Evolutionary conservation across 2,797 vertebrate species (phyloP), one percentile per base, ranked within the genome.

Genomic region (Parotocinclus haroldoi): DNA sequence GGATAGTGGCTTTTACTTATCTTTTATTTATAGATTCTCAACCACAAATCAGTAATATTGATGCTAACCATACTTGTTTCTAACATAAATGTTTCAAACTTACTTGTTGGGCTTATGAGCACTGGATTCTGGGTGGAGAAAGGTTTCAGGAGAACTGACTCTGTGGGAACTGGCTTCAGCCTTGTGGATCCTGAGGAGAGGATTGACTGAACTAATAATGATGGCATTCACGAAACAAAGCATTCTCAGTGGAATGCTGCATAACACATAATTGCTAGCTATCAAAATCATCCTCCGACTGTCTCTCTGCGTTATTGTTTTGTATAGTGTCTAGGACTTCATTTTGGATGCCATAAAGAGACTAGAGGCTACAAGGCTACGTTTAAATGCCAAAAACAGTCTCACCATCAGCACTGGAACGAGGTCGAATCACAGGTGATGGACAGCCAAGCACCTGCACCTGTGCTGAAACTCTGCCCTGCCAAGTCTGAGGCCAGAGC

Each of bases 401-500:
- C 54, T 61, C 62, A 81, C 40, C 73, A 86, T 82, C 71, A 59
- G 53, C 17, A 0, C 58, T 0, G 39, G 80, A 14, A 37, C 61
- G 81, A 0, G 81, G 72, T 75, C 75, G 82, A 10, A 81, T 64
- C 0, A 0, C 77, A 51, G 55, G 44, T 9, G 54, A 51, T 9
- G 79, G 82, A 71, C 93, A 94, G 48, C 94, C 94, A 73, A 90
- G 57, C 57, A 94, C 75, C 55, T 88, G 87, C 69, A 92, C 79
- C 79, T 84, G 86, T 54, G 85, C 70, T 4, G 89, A 88, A 8
- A 86, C 36, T 0, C 7, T 82, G 38, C 79, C 76, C 0, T 86
- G 82, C 91, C 92, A 94, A 50, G 49, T 84, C 52, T 82, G 81
- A 0, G 92, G 89, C 7, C 78, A 80, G 39, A 95, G 45, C 1